Evolutionary conservation across 2,797 vertebrate genomes (phyloP).

Genomic region (Eptatretus atami): DNA sequence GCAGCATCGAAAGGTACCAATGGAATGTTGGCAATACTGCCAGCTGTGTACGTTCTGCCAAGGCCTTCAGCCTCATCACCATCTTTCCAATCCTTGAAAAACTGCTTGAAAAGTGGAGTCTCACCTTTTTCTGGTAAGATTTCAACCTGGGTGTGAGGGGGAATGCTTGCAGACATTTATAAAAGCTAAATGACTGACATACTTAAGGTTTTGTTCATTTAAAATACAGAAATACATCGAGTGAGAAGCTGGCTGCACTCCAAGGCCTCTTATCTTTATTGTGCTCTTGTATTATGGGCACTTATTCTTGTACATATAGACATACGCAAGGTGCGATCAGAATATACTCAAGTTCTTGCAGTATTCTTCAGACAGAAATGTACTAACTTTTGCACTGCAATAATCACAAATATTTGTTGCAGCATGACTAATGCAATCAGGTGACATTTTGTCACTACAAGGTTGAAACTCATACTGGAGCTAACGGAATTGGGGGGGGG

Average conservation of each 20-base stretch:
- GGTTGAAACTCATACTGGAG: background rate
- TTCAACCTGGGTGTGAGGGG: constrained; percentile 25
- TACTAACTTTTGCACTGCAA: too few species aligned
- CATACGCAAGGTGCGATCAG: too few species aligned
- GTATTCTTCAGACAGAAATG: too few species aligned
- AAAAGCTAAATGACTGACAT: background rate
- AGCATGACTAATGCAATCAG: too few species aligned
- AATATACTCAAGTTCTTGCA: too few species aligned
- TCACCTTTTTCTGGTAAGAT: constrained; percentile 67
- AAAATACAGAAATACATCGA: too few species aligned
- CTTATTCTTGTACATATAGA: too few species aligned
- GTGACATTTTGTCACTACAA: too few species aligned
- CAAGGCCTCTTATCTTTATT: too few species aligned
- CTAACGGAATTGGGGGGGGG: background rate
- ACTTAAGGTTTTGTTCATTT: background rate
- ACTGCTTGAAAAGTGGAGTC: constrained; percentile 88
- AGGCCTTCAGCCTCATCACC: constrained; percentile 47
- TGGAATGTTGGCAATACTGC: constrained; percentile 57
- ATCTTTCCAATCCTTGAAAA: constrained; percentile 93
- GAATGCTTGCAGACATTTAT: background rate
- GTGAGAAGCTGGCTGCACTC: too few species aligned
- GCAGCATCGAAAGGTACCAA: constrained; percentile 52
- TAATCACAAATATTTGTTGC: too few species aligned
- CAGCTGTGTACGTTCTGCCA: constrained; percentile 46
- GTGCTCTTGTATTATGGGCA: too few species aligned